Evolutionary conservation across 1,140 invertebrate species (phyloP), one percentile per base, ranked within the genome.

Genomic region (Drosophila pandora): DNA sequence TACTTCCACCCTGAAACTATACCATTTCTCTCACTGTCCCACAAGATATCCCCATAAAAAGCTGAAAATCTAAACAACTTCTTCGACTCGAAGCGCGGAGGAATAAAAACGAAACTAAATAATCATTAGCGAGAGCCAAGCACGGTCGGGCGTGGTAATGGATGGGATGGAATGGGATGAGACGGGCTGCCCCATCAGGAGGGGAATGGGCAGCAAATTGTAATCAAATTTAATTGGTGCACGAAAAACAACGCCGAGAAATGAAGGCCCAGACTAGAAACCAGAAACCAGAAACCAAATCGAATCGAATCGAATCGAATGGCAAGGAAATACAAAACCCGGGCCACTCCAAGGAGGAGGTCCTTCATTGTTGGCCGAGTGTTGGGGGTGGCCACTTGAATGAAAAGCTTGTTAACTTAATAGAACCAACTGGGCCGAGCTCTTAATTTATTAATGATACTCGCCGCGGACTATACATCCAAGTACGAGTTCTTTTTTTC

Each of bases 201-300:
- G 10, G 21, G 3, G 17, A 13, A 13, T 50, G 80, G 71, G 60
- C 67, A 58, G 52, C 76, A 73, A 85, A 80, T 85, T 85, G 76
- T 85, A 85, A 85, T 85, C 77, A 85, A 85, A 85, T 85, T 85
- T 85, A 85, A 85, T 85, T 85, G 81, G 73, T 83, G 70, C n/a
- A 30, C 49, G 43, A 21, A 53, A 48, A 56, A 55, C 49, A 30
- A 55, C 12, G 23, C 4, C 22, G 17, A 34, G 28, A 48, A 30
- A 45, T 43, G 50, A 28, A 49, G 56, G 41, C 58, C 58, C 25
- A 48, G 30, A n/a, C 57, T 32, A 17, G 17, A 17, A 17, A 17
- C 17, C 17, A 17, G 17, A 9, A 37, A 13, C 37, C 37, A 39
- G 37, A 39, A 39, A 13, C 37, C 37, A 10, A 17, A 43, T 50